Conservation (phyloP, 1,140 invertebrate species). For the Pissodes strobi region DNA sequence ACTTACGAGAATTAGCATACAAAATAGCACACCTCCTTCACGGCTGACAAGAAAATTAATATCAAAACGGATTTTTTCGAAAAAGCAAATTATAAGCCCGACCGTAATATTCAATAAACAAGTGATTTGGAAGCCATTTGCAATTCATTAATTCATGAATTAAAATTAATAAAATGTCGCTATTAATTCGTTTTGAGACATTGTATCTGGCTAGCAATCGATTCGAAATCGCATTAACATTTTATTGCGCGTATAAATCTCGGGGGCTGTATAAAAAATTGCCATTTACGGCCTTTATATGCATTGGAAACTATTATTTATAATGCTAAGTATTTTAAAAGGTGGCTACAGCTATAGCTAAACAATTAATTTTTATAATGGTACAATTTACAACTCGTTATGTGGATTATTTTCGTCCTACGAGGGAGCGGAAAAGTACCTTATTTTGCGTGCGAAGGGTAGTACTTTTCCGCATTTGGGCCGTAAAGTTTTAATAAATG, state of each 20-base stretch:
- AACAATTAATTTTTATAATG: no score
- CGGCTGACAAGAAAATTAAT: no score
- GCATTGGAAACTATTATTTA: constrained; percentile 17
- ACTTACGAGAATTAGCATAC: no score
- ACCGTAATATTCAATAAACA: constrained; percentile 21
- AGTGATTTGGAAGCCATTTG: constrained; percentile 12
- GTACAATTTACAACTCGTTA: no score
- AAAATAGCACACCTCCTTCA: no score
- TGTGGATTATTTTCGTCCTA: no score
- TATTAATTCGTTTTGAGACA: constrained; percentile 4
- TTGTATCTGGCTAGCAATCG: constrained; percentile 1
- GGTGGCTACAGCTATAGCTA: not conserved
- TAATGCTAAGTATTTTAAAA: constrained; percentile 15
- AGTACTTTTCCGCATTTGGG: no score
- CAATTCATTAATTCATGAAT: constrained; percentile 22
- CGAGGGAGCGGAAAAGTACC: no score
- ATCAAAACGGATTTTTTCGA: no score
- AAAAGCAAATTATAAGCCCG: no score
- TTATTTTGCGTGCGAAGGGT: no score
- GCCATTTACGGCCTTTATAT: constrained; percentile 6
- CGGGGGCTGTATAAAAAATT: not conserved
- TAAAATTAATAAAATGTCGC: constrained; percentile 27
- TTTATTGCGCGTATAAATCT: constrained; percentile 14
- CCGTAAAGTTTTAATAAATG: no score
- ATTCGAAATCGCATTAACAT: constrained; percentile 8